Percentiles rank a stretch among this genome's conserved stretches.
These are phyloP conservation scores for Sebastes paucispinis DNA, from an alignment of 2,797 vertebrate species.

Conservation along the genomic window DNA sequence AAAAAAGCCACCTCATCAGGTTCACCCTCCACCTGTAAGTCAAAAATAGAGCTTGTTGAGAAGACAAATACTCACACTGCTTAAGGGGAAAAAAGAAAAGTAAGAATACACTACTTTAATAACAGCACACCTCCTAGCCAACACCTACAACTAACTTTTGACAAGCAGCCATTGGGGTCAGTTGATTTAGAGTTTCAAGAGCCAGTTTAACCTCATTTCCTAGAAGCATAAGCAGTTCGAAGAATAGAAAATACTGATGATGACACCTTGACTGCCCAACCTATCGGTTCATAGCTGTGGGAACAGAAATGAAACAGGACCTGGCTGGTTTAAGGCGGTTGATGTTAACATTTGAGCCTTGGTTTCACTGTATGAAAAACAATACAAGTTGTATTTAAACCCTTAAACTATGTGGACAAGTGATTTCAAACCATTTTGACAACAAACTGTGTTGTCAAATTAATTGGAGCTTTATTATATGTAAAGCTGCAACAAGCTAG, in stretches of 20 bases:
- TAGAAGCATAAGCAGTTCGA: background rate
- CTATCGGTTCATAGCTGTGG: background rate
- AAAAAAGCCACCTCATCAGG: slow-evolving; percentile 66
- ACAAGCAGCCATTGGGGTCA: background rate
- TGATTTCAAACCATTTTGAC: background rate
- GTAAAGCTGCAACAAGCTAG: background rate
- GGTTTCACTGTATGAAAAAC: background rate
- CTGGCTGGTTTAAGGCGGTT: background rate
- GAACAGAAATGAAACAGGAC: background rate
- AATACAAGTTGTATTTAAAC: too few species aligned
- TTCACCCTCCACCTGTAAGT: slow-evolving; percentile 54
- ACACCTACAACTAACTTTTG: slow-evolving; percentile 23
- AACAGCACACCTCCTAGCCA: background rate
- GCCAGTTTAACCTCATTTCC: slow-evolving; percentile 29
- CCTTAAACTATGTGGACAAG: background rate
- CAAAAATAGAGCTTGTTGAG: slow-evolving; percentile 41
- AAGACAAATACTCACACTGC: slow-evolving; percentile 47
- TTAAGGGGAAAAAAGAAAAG: slow-evolving; percentile 5
- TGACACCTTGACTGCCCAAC: background rate
- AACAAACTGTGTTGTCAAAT: background rate
- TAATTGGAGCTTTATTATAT: background rate
- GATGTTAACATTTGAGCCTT: background rate
- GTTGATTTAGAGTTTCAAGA: slow-evolving; percentile 26
- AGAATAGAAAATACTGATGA: background rate
- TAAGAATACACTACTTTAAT: slow-evolving; percentile 1